Evolutionary conservation across 2,113 vertebrate species (phyloP).

Genomic region (Toxostoma redivivum): DNA sequence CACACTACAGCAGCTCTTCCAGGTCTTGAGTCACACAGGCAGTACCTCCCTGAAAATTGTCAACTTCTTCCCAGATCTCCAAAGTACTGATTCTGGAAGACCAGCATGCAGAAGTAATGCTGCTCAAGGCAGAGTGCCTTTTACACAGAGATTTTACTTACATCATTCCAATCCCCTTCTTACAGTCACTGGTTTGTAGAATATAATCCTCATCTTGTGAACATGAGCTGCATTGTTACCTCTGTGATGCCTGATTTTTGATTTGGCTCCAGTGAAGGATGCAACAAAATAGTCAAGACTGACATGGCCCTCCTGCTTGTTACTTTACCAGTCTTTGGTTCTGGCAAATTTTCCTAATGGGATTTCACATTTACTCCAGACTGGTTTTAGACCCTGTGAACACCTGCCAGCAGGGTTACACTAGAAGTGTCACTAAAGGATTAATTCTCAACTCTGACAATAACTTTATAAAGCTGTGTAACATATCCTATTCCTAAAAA

Average conservation of each 20-base stretch:
- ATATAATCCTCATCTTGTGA: neutral
- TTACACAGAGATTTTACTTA: neutral
- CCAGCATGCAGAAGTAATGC: neutral
- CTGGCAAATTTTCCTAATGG: neutral
- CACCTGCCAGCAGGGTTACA: neutral
- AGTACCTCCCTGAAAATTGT: neutral
- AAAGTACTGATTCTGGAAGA: neutral
- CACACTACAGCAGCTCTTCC: neutral
- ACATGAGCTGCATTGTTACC: neutral
- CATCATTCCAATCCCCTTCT: neutral
- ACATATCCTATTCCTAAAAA: neutral
- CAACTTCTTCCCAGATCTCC: neutral
- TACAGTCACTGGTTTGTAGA: neutral
- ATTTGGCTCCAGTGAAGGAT: neutral
- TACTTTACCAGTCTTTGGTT: neutral
- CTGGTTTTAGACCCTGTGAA: neutral
- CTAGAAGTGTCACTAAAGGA: neutral
- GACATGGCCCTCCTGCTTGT: neutral
- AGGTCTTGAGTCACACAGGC: neutral
- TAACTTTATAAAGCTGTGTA: neutral
- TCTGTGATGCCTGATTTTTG: neutral
- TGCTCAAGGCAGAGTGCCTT: neutral
- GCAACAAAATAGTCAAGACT: neutral
- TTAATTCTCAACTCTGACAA: neutral
- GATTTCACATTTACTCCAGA: neutral